These are phyloP conservation scores for Myotis vivesi DNA, from an alignment of 2,797 vertebrate genomes.

Conservation along the genomic window DNA sequence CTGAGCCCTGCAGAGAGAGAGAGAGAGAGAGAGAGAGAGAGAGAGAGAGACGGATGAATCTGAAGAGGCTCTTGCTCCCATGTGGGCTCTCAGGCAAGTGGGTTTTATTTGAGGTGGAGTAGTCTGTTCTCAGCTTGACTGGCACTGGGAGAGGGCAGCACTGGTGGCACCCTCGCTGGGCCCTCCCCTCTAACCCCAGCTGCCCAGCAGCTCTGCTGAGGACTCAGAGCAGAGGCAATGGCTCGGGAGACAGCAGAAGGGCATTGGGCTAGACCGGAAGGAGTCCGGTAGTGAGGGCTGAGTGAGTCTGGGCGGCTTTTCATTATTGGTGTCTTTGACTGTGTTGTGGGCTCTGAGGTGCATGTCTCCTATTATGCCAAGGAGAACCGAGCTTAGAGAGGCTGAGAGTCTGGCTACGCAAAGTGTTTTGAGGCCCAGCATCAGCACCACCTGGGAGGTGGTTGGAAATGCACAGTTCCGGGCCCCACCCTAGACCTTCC, in stretches of 20 bases:
- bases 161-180: not conserved
- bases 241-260: not conserved
- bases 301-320: not conserved
- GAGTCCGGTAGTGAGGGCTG: not conserved
- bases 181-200: not conserved
- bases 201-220: not conserved
- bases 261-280: not conserved
- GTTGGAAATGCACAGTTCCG: not conserved
- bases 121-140: not conserved
- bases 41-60: not conserved
- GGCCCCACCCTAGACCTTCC: not conserved
- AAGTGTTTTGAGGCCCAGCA: not conserved
- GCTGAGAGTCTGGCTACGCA: not conserved
- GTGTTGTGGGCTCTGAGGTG: not conserved
- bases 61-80: not conserved
- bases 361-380: not conserved
- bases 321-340: not conserved
- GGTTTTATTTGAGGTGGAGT: not conserved
- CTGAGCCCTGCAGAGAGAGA: not conserved
- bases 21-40: not conserved
- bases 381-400: not conserved
- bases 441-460: not conserved
- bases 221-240: not conserved
- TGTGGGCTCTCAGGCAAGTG: not conserved
- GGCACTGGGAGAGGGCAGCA: not conserved